Evolutionary conservation across 2,113 vertebrate species (phyloP).

Genomic region (Aldabrachelys gigantea): DNA sequence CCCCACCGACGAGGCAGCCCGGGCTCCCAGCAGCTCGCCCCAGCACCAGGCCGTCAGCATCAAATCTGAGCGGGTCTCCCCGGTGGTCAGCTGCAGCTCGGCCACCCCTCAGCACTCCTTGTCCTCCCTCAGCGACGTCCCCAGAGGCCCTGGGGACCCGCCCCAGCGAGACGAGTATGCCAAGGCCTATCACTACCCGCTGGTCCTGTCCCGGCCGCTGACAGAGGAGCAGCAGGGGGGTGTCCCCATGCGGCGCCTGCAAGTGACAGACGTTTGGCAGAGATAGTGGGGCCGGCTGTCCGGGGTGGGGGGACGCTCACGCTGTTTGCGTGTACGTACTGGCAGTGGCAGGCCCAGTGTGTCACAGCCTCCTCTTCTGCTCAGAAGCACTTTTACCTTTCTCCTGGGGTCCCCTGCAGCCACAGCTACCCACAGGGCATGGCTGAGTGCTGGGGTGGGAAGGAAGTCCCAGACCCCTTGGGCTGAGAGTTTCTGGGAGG

Average conservation of each 20-base stretch:
- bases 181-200: slow-evolving; percentile 77
- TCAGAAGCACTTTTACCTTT: neutral
- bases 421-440: neutral
- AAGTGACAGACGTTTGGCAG: slow-evolving; percentile 84
- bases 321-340: neutral
- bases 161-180: slow-evolving; percentile 76
- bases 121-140: slow-evolving; percentile 64
- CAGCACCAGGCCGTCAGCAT: slow-evolving; percentile 83
- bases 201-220: slow-evolving; percentile 62
- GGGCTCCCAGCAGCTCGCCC: slow-evolving; percentile 63
- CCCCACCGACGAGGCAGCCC: slow-evolving; percentile 67
- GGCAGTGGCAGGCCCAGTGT: neutral
- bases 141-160: slow-evolving; percentile 50
- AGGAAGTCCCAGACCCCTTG: neutral
- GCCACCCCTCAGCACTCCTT: slow-evolving; percentile 71
- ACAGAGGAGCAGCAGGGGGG: slow-evolving; percentile 73
- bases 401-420: neutral
- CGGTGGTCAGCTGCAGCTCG: slow-evolving; percentile 80
- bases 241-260: slow-evolving; percentile 69
- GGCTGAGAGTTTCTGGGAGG: neutral
- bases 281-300: slow-evolving; percentile 78
- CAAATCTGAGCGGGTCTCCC: slow-evolving; percentile 91
- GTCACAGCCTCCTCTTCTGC: neutral
- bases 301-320: neutral
- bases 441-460: neutral